Percentiles rank a stretch among this genome's conserved stretches.
Evolutionary conservation across 2,888 invertebrate genomes (phyloP).

Genomic region (Ophioninae sp.): DNA sequence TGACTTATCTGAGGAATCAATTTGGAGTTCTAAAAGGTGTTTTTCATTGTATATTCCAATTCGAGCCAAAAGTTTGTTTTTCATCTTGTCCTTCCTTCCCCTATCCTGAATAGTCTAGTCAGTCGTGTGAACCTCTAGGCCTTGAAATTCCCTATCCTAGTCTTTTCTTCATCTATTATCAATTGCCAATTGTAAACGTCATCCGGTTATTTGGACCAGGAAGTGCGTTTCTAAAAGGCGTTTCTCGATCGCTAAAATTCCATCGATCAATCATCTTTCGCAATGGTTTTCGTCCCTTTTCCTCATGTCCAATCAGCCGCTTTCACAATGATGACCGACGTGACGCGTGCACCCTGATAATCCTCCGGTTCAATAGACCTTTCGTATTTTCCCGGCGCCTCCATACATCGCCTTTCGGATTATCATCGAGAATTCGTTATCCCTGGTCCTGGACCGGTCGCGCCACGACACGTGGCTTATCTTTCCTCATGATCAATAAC

Average conservation of each 20-base stretch:
- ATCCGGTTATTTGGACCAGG: background rate
- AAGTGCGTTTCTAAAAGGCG: background rate
- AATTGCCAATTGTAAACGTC: background rate
- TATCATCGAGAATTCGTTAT: slow-evolving; percentile 55
- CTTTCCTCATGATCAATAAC: slow-evolving; percentile 33
- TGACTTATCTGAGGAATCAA: too few species aligned
- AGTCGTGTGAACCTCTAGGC: too few species aligned
- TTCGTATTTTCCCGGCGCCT: background rate
- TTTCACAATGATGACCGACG: slow-evolving; percentile 29
- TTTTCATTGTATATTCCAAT: too few species aligned
- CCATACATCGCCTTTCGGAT: slow-evolving; percentile 27
- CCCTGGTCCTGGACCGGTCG: slow-evolving; percentile 9
- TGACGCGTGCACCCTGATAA: slow-evolving; percentile 21
- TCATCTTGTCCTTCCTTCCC: too few species aligned
- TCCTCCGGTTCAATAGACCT: slow-evolving; percentile 19
- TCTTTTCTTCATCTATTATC: background rate
- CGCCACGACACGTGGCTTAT: slow-evolving; percentile 22
- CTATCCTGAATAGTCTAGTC: too few species aligned
- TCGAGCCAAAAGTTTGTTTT: too few species aligned
- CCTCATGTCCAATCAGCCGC: slow-evolving; percentile 16
- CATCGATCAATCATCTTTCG: slow-evolving; percentile 45
- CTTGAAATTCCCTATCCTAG: background rate
- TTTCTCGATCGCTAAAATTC: slow-evolving; percentile 18
- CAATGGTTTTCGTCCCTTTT: slow-evolving; percentile 11
- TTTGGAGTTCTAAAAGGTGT: too few species aligned